Percentiles rank a stretch among this genome's conserved stretches.
Evolutionary conservation across 2,888 invertebrate species (phyloP).

Genomic region (Tenthredo amoena): DNA sequence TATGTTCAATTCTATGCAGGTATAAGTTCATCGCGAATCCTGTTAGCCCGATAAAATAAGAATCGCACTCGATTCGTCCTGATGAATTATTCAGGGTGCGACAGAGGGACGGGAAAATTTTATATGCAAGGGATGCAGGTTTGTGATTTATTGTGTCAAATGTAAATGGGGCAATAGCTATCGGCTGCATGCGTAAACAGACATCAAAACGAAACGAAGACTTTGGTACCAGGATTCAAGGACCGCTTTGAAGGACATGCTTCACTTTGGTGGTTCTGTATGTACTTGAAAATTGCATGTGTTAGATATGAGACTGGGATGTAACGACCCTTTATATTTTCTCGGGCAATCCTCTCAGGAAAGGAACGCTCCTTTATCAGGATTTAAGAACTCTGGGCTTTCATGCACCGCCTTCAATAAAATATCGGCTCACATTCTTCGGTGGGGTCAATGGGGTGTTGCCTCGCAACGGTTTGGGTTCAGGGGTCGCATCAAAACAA

Average conservation of each 20-base stretch:
- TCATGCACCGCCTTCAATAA: background rate
- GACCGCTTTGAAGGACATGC: constrained; percentile 1
- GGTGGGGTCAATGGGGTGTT: constrained; percentile 5
- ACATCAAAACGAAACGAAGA: constrained; percentile 67
- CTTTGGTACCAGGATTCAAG: constrained; percentile 63
- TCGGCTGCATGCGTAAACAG: constrained; percentile 53
- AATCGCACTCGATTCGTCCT: background rate
- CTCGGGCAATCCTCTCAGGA: background rate
- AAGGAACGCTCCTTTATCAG: constrained; percentile 36
- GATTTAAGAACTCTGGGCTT: background rate
- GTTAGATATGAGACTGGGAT: background rate
- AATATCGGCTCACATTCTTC: background rate
- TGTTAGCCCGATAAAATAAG: constrained; percentile 3
- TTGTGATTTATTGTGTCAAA: background rate
- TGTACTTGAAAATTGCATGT: background rate
- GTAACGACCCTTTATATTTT: background rate
- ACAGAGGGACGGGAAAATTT: background rate
- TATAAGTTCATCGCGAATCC: background rate
- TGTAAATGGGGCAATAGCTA: constrained; percentile 8
- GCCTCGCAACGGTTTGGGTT: constrained; percentile 25
- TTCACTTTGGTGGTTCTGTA: background rate
- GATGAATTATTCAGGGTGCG: background rate
- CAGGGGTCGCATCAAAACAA: constrained; percentile 46
- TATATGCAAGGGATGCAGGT: background rate
- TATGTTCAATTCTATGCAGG: background rate